Evolutionary conservation across 2,113 vertebrate species (phyloP).

Genomic region (Xiphophorus couchianus): DNA sequence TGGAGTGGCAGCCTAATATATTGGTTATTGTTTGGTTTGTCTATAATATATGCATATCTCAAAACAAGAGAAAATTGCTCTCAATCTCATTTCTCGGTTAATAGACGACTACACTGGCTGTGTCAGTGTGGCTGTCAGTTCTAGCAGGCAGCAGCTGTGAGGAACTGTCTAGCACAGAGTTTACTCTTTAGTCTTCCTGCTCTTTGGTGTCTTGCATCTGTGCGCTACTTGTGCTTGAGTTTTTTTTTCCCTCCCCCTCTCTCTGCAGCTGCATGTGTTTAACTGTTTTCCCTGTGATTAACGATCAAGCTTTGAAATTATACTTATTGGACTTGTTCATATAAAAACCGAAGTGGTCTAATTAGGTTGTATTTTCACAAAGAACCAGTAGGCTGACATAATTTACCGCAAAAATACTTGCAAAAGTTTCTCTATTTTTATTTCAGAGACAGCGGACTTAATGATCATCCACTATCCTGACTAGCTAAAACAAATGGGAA

Average conservation of each 20-base stretch:
- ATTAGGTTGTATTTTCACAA: conserved; percentile 43
- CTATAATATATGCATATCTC: conserved; percentile 25
- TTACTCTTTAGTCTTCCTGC: conserved; percentile 24
- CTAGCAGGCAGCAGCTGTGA: conserved; percentile 41
- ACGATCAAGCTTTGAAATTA: conserved; percentile 32
- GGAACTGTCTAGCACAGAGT: conserved; percentile 17
- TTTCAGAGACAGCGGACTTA: conserved; percentile 2
- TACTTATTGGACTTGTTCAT: conserved; percentile 25
- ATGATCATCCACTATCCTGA: conserved; percentile 9
- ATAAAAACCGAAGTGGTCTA: conserved; percentile 49
- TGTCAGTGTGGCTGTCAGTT: conserved; percentile 14
- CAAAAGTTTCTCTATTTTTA: conserved; percentile 2
- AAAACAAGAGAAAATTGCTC: conserved; percentile 35
- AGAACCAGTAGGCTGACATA: conserved; percentile 5
- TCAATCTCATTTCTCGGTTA: conserved; percentile 30
- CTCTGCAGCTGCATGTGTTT: conserved; percentile 40
- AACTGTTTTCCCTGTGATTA: conserved; percentile 34
- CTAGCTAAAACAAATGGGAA: conserved; percentile 1
- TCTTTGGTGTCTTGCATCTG: conserved; percentile 38
- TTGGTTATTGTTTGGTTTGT: conserved; percentile 32
- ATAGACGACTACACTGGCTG: conserved; percentile 19
- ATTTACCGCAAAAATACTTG: conserved; percentile 1
- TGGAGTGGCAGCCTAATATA: conserved; percentile 45
- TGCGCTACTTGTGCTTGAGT: conserved; percentile 30
- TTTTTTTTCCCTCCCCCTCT: conserved; percentile 35